Evolutionary conservation across 2,113 vertebrate genomes (phyloP).

Genomic region (Prietella phreatophila): DNA sequence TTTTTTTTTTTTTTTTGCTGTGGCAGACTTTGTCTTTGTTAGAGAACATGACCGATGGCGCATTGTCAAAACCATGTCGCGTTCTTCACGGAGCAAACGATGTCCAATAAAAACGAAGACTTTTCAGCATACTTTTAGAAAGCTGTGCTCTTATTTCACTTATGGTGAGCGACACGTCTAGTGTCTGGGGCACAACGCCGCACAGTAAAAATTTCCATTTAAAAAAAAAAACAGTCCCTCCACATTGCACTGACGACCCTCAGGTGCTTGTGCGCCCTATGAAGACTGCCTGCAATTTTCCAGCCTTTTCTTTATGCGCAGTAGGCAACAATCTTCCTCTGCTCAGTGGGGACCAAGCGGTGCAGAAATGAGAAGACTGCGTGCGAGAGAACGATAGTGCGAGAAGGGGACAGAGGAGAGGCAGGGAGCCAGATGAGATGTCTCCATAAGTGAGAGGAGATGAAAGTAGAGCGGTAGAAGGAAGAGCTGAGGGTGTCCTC

Average conservation of each 20-base stretch:
- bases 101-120: neutral
- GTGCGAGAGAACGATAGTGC: slow-evolving; percentile 47
- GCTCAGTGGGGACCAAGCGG: slow-evolving; percentile 41
- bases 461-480: slow-evolving; percentile 39
- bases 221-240: neutral
- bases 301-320: slow-evolving; percentile 27
- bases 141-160: neutral
- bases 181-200: neutral
- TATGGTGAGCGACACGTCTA: neutral
- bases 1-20: neutral
- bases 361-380: slow-evolving; percentile 60
- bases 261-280: neutral
- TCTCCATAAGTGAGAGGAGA: slow-evolving; percentile 44
- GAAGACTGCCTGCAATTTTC: neutral
- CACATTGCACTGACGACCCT: neutral
- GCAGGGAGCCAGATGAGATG: slow-evolving; percentile 48
- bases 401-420: slow-evolving; percentile 36
- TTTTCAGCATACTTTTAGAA: neutral
- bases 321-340: slow-evolving; percentile 29
- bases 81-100: neutral
- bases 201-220: neutral
- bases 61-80: neutral
- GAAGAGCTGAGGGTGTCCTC: slow-evolving; percentile 34
- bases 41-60: neutral
- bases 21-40: neutral